A percentile compares a stretch with the other conserved stretches of the same genome.
Conservation (phyloP, 53 echinoderm and acorn worm genomes). For the Holothuria leucospilota region DNA sequence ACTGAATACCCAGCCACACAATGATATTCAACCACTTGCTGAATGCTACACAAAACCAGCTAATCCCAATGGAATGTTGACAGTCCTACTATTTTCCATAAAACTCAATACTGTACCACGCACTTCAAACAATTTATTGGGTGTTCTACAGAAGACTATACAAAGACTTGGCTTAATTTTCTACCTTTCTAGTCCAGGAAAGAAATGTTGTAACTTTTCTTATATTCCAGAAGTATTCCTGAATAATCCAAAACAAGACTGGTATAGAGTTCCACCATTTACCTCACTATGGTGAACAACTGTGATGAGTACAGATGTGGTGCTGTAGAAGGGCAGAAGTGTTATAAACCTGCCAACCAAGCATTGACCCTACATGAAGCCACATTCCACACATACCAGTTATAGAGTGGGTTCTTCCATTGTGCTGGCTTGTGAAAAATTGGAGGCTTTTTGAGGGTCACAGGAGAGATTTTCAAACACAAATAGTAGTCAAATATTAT, state of each 20-base stretch:
- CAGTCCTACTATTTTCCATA: conserved; percentile 29
- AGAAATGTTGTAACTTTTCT: no score
- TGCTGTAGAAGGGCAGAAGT: no score
- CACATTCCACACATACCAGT: conserved; percentile 39
- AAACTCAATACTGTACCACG: background rate
- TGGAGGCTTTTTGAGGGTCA: conserved; percentile 20
- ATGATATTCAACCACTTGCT: conserved; percentile 29
- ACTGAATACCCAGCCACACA: conserved; percentile 2
- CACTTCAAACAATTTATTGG: no score
- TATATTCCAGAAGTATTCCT: no score
- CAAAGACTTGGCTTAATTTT: no score
- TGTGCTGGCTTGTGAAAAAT: conserved; percentile 19
- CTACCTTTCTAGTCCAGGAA: no score
- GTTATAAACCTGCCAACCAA: background rate
- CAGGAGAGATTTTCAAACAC: background rate
- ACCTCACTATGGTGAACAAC: no score
- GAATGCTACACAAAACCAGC: conserved; percentile 13
- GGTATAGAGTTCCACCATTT: no score
- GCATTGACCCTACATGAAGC: conserved; percentile 45
- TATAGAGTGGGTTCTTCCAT: conserved; percentile 35
- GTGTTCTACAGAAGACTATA: no score
- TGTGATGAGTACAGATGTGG: no score
- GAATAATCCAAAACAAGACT: no score
- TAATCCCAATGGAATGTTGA: conserved; percentile 39
- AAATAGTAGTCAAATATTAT: background rate